These are phyloP conservation scores for Erebia ligea DNA, from an alignment of 2,888 invertebrate species.

Conservation along the genomic window DNA sequence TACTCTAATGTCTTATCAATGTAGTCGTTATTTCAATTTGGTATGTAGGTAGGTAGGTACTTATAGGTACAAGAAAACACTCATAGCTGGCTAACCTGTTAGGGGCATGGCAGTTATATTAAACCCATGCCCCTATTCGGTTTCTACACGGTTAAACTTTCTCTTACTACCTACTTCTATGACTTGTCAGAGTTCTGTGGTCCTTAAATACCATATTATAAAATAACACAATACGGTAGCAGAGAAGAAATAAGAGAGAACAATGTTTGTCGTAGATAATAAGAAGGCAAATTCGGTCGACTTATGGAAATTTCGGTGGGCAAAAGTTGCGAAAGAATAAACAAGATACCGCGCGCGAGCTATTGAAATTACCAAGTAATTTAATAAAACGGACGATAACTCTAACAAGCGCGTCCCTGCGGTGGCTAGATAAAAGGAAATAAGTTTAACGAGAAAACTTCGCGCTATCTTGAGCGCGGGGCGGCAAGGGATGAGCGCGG, in stretches of 20 bases:
- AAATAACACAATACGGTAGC: slow-evolving; percentile 15
- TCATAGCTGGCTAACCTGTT: too few relatives aligned
- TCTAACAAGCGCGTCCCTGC: slow-evolving; percentile 55
- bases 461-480: slow-evolving; percentile 32
- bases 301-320: slow-evolving; percentile 25
- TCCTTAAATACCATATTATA: background rate
- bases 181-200: too few relatives aligned
- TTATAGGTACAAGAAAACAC: too few relatives aligned
- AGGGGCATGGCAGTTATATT: too few relatives aligned
- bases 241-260: slow-evolving; percentile 22
- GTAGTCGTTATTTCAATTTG: too few relatives aligned
- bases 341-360: slow-evolving; percentile 60
- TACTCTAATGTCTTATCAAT: too few relatives aligned
- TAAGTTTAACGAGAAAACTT: slow-evolving; percentile 74
- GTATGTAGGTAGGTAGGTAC: too few relatives aligned
- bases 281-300: slow-evolving; percentile 17
- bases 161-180: too few relatives aligned
- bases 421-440: slow-evolving; percentile 71
- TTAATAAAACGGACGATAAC: slow-evolving; percentile 74
- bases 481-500: background rate
- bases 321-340: slow-evolving; percentile 52
- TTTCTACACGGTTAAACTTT: too few relatives aligned
- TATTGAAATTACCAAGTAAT: slow-evolving; percentile 78
- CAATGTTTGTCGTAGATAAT: slow-evolving; percentile 23
- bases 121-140: too few relatives aligned